Evolutionary conservation across 1,140 invertebrate genomes (phyloP).

Genomic region (Gonatopus flavifemur): DNA sequence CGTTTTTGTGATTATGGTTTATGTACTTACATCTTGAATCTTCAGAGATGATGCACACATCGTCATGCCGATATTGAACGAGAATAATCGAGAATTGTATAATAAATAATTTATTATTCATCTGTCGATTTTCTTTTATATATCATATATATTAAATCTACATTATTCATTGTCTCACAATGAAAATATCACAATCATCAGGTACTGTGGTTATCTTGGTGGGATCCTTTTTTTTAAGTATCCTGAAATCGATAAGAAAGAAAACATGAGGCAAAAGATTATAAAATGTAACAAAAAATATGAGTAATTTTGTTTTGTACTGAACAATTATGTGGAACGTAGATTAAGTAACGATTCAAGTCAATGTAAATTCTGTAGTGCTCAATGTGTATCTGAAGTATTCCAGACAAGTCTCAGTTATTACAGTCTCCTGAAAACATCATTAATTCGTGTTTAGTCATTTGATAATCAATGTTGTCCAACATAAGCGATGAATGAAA

Average conservation of each 20-base stretch:
- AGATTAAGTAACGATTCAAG: conserved; percentile 29
- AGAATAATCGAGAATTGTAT: no score
- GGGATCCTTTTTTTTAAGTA: conserved; percentile 32
- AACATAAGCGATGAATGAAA: conserved; percentile 39
- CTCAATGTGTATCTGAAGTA: conserved; percentile 46
- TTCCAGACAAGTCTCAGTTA: conserved; percentile 43
- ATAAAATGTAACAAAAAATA: neutral
- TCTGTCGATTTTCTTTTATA: no score
- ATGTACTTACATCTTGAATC: no score
- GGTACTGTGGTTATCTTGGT: conserved; percentile 42
- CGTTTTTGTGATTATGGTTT: no score
- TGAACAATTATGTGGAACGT: conserved; percentile 18
- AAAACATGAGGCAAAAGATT: conserved; percentile 14
- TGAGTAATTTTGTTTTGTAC: conserved; percentile 13
- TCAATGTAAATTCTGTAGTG: conserved; percentile 35
- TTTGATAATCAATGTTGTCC: conserved; percentile 40
- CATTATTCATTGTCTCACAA: no score
- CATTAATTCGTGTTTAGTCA: conserved; percentile 42
- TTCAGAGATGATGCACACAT: no score
- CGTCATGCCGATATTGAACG: no score
- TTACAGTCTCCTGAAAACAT: conserved; percentile 46
- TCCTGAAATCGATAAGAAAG: conserved; percentile 53
- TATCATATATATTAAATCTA: no score
- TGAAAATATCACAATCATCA: conserved; percentile 57
- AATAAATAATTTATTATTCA: no score